phyloP scores from a whole-genome alignment of 1,140 invertebrate species.

The Nephotettix cincticeps region DNA sequence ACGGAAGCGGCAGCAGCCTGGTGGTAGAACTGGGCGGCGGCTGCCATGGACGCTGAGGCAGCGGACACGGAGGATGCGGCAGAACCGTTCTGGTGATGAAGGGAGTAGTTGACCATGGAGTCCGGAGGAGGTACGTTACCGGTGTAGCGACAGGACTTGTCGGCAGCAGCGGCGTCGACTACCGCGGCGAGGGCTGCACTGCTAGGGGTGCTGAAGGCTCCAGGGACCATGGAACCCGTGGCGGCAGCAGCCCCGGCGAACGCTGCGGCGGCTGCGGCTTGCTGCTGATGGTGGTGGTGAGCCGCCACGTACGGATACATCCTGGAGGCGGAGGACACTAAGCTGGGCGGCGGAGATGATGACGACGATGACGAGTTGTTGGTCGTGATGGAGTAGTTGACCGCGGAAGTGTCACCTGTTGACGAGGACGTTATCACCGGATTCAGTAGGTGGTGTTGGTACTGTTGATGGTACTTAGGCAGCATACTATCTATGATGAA shows the following conservation, averaged over 20 bases:
- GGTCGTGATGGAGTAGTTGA: constrained; percentile 49
- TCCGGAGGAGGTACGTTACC: constrained; percentile 64
- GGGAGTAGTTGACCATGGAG: constrained; percentile 77
- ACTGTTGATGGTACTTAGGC: constrained; percentile 87
- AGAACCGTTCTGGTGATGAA: constrained; percentile 68
- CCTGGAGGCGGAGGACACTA: constrained; percentile 51
- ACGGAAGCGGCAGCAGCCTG: constrained; percentile 68
- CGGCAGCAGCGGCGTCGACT: constrained; percentile 57
- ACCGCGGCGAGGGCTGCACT: constrained; percentile 60
- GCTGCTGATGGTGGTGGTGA: constrained; percentile 69
- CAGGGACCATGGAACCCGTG: constrained; percentile 65
- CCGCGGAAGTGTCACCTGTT: constrained; percentile 48
- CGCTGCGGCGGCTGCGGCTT: constrained; percentile 66
- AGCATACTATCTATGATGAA: constrained; percentile 97
- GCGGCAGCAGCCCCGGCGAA: constrained; percentile 59
- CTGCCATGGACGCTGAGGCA: constrained; percentile 70
- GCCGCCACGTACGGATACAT: constrained; percentile 70
- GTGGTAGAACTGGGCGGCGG: constrained; percentile 85
- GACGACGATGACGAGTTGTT: constrained; percentile 48
- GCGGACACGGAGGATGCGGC: constrained; percentile 57
- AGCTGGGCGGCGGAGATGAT: constrained; percentile 55
- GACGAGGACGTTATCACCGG: constrained; percentile 49
- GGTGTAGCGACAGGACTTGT: constrained; percentile 78
- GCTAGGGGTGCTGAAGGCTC: constrained; percentile 53
- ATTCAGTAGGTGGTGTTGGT: constrained; percentile 61